Base-by-base conservation (phyloP, 1,140 invertebrate species). In the Globodera rostochiensis region DNA sequence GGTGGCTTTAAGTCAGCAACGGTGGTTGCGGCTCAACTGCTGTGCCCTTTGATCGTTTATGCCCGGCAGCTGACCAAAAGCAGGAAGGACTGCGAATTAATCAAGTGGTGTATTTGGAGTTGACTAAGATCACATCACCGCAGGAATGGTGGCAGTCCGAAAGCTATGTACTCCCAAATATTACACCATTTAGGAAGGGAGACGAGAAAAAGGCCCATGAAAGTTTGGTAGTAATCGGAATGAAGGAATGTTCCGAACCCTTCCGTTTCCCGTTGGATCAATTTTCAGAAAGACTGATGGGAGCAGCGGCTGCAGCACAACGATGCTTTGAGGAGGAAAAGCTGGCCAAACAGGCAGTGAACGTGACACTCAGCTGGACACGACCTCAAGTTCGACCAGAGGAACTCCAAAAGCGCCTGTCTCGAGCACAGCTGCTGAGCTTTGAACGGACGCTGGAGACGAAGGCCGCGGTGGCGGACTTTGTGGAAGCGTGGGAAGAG, bases 221-320 rank as follows among this genome's bases (percentile, higher is more conserved):
- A 13, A 15, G 21, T 19, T 15, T 6, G 1, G 71, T 73, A 15
- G 19, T 73, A 3, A n/a, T 73, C 6, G 71, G 71, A 1, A 15
- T n/a, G 6, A 73, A 50, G 3, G 57, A 60, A 15, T 60, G 57
- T 60, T 0, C 5, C 19, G 57, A 60, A 5, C 19, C 57, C 6
- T 60, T 60, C 6, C 19, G 9, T 4, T 50, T 47, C n/a, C 46
- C 71, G 6, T 15, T 47, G 13, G 11, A 15, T n/a, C 13, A 15
- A 73, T 60, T 60, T 60, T 50, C 46, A 73, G 71, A 73, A 73
- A 73, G 49, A n/a, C 19, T 50, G 13, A 73, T 73, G 71, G 71
- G 46, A n/a, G 71, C 71, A 15, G 15, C 49, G 6, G 71, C 71
- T 0, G 71, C 71, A 6, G 71, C 19, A 50, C 71, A 47, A 50